phyloP scores from a whole-genome alignment of 1,140 invertebrate genomes.

The Drosophila parvula region DNA sequence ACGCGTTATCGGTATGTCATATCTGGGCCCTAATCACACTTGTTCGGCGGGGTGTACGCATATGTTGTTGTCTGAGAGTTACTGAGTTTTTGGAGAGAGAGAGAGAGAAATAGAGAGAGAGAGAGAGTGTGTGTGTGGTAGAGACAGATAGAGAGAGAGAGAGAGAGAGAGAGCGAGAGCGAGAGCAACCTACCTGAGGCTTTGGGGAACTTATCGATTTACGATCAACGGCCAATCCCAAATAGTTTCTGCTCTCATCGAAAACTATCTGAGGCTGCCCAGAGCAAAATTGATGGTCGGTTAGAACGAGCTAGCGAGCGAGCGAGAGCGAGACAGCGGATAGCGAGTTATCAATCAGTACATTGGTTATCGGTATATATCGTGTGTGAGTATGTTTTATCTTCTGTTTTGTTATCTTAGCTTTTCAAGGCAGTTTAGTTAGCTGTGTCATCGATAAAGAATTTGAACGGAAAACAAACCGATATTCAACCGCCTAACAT shows the following conservation, averaged over 20 bases:
- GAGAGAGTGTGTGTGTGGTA: slow-evolving; percentile 12
- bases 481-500: slow-evolving; percentile 2
- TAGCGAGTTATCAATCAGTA: slow-evolving; percentile 49
- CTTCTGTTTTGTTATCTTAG: slow-evolving; percentile 4
- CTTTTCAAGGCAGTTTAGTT: slow-evolving; percentile 29
- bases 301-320: slow-evolving; percentile 68
- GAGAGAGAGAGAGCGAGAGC: slow-evolving; percentile 21
- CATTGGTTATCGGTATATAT: slow-evolving; percentile 30
- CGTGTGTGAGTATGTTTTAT: slow-evolving; percentile 17
- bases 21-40: slow-evolving; percentile 18
- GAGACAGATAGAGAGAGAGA: slow-evolving; percentile 28
- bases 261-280: slow-evolving; percentile 59
- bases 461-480: slow-evolving; percentile 12
- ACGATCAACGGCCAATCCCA: slow-evolving; percentile 38
- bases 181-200: slow-evolving; percentile 72
- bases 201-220: slow-evolving; percentile 28
- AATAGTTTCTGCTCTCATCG: slow-evolving; percentile 55
- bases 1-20: slow-evolving; percentile 17
- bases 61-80: slow-evolving; percentile 35
- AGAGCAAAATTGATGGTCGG: slow-evolving; percentile 55
- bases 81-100: slow-evolving; percentile 28
- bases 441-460: slow-evolving; percentile 8
- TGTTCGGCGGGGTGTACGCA: slow-evolving; percentile 25
- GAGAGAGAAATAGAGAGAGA: slow-evolving; percentile 20
- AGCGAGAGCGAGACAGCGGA: slow-evolving; percentile 70